Evolutionary conservation across 2,113 vertebrate genomes (phyloP).

Genomic region (Ahaetulla prasina): DNA sequence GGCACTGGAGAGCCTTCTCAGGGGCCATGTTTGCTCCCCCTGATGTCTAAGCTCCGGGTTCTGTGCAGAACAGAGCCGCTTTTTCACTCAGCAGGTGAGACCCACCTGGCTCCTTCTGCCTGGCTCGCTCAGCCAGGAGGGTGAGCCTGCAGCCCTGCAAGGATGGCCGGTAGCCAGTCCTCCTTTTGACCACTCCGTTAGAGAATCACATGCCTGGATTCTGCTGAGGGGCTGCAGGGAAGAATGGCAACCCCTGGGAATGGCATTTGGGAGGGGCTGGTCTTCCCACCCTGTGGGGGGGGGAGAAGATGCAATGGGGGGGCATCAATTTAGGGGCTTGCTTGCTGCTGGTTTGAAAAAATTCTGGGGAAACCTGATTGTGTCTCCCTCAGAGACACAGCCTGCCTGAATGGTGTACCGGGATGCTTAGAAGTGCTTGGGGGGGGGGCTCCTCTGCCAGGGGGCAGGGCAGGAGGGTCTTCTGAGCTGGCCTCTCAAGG

Average conservation of each 20-base stretch:
- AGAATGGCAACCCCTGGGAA: neutral
- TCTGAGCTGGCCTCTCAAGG: neutral
- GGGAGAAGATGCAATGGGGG: neutral
- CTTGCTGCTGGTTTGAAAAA: neutral
- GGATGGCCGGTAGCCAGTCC: neutral
- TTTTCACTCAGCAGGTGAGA: neutral
- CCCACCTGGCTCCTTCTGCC: neutral
- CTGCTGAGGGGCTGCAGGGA: neutral
- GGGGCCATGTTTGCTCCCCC: neutral
- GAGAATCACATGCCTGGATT: neutral
- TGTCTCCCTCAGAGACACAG: neutral
- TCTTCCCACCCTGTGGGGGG: neutral
- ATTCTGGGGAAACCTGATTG: neutral
- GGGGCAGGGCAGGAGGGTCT: neutral
- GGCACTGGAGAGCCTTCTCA: neutral
- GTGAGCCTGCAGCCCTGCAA: neutral
- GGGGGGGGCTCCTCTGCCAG: neutral
- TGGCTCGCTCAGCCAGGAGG: neutral
- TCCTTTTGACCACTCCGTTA: neutral
- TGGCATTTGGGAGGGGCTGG: neutral
- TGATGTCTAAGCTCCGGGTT: neutral
- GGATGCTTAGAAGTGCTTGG: too few relatives aligned
- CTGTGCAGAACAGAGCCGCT: neutral
- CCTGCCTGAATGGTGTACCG: neutral
- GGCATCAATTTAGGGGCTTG: neutral